Evolutionary conservation across 2,888 invertebrate species (phyloP).

Genomic region (Rotaria socialis): DNA sequence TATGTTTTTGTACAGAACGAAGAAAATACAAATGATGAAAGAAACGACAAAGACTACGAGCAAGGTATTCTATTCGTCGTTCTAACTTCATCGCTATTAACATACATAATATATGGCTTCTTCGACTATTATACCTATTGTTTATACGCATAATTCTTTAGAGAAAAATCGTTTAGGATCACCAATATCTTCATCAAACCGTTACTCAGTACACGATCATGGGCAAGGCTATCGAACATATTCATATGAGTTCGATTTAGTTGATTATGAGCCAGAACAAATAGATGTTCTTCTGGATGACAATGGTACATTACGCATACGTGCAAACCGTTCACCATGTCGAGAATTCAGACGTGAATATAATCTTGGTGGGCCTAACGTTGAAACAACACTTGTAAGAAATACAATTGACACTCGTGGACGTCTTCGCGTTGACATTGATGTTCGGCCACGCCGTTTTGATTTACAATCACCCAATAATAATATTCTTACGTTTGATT

Average conservation of each 20-base stretch:
- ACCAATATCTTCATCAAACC: background rate
- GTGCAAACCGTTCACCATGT: background rate
- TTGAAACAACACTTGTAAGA: background rate
- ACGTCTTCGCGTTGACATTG: constrained; percentile 6
- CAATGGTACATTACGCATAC: background rate
- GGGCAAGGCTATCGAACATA: background rate
- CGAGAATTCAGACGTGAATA: constrained; percentile 20
- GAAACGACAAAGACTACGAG: background rate
- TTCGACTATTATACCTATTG: constrained; percentile 31
- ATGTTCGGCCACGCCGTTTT: constrained; percentile 3
- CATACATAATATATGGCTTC: background rate
- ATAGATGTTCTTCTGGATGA: constrained; percentile 17
- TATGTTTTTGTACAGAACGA: constrained; percentile 27
- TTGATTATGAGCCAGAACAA: constrained; percentile 4
- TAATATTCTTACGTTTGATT: background rate
- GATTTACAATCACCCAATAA: background rate
- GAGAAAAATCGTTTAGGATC: background rate
- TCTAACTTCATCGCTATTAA: background rate
- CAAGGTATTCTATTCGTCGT: constrained; percentile 11
- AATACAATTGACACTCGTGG: background rate
- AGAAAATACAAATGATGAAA: constrained; percentile 2
- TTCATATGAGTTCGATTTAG: background rate
- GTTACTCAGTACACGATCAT: constrained; percentile 2
- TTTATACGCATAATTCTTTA: background rate
- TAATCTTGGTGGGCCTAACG: background rate